Percentiles rank a stretch among this genome's conserved stretches.
Evolutionary conservation across 2,797 vertebrate species (phyloP).

Genomic region (Hemibagrus guttatus): DNA sequence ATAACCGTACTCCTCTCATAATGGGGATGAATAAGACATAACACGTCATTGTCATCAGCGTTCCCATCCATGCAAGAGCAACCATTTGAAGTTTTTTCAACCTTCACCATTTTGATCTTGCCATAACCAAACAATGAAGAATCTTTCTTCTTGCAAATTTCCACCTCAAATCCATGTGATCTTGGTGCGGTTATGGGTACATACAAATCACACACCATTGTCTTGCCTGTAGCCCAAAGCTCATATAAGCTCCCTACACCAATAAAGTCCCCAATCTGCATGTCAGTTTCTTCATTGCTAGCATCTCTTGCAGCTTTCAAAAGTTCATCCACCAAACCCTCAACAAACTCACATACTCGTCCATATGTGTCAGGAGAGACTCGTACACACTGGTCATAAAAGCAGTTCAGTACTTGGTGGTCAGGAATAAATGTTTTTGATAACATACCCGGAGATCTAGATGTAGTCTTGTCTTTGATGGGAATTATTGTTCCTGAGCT

Average conservation of each 20-base stretch:
- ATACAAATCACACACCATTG: constrained; percentile 76
- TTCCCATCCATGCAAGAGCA: constrained; percentile 84
- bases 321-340: constrained; percentile 87
- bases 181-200: constrained; percentile 80
- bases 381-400: constrained; percentile 79
- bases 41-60: constrained; percentile 79
- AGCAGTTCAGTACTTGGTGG: constrained; percentile 69
- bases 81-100: constrained; percentile 59
- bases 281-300: constrained; percentile 72
- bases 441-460: constrained; percentile 57
- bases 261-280: constrained; percentile 83
- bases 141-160: constrained; percentile 69
- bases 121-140: constrained; percentile 72
- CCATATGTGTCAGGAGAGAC: constrained; percentile 67
- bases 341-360: constrained; percentile 82
- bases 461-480: constrained; percentile 59
- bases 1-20: constrained; percentile 25
- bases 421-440: constrained; percentile 72
- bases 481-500: constrained; percentile 62
- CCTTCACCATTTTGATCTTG: constrained; percentile 79
- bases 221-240: constrained; percentile 78
- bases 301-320: constrained; percentile 78
- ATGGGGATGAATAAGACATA: constrained; percentile 85
- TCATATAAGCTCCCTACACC: constrained; percentile 78
- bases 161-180: constrained; percentile 76